A percentile compares a stretch with the other conserved stretches of the same genome.
Evolutionary conservation across 2,113 vertebrate genomes (phyloP).

Genomic region (Phainopepla nitens): DNA sequence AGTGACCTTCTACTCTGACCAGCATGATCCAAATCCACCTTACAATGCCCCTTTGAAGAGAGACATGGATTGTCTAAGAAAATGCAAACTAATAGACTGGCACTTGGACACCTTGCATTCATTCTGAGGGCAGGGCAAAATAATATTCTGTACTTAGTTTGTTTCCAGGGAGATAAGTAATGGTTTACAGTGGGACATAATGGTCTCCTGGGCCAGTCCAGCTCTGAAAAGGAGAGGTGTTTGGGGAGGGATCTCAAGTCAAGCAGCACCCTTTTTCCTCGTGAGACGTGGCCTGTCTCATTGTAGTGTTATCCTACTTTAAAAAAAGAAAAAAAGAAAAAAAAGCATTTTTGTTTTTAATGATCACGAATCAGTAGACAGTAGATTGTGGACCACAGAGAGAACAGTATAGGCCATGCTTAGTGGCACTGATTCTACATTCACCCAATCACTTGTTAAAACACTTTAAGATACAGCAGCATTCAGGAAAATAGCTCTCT

Average conservation of each 20-base stretch:
- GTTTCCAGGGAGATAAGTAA: background rate
- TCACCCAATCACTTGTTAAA: background rate
- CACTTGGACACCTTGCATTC: background rate
- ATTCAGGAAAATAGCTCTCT: background rate
- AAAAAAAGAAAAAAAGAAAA: background rate
- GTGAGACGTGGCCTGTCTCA: background rate
- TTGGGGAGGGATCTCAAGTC: background rate
- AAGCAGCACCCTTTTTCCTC: background rate
- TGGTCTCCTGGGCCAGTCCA: background rate
- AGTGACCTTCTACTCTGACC: background rate
- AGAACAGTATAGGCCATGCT: background rate
- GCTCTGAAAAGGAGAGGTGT: background rate
- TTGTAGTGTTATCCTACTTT: background rate
- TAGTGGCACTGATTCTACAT: background rate
- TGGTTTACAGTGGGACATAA: background rate
- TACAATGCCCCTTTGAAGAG: background rate
- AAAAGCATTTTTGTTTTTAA: background rate
- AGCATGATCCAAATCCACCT: background rate
- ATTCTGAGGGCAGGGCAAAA: background rate
- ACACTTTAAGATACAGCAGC: background rate
- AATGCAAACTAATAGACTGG: background rate
- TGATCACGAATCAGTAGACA: background rate
- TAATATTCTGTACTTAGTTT: background rate
- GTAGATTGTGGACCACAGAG: background rate
- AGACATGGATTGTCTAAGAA: background rate